These are phyloP conservation scores for Sphenodon punctatus DNA, from an alignment of 2,797 vertebrate genomes.

Conservation along the genomic window DNA sequence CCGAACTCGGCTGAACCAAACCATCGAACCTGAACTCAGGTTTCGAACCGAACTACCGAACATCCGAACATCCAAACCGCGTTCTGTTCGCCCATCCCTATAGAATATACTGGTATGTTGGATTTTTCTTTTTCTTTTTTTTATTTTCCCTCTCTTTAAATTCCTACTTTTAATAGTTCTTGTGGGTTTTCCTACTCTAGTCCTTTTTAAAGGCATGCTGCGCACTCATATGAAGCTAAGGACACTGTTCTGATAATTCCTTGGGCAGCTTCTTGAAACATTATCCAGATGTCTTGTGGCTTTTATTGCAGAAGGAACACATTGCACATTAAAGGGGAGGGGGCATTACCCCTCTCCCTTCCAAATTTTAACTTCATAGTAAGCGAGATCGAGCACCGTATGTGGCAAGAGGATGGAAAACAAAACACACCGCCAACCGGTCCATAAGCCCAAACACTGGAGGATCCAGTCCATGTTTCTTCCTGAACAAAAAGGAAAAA, in stretches of 20 bases:
- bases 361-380: conserved; percentile 29
- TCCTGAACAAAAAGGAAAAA: background rate
- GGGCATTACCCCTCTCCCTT: rapidly evolving
- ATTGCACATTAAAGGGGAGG: background rate
- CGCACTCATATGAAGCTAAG: conserved; percentile 43
- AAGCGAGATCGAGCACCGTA: conserved; percentile 41
- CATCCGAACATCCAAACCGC: no score
- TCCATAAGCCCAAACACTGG: background rate
- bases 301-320: conserved; percentile 45
- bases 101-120: no score
- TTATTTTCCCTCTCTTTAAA: background rate
- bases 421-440: background rate
- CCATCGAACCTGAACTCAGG: no score
- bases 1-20: no score
- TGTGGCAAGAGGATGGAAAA: conserved; percentile 29
- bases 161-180: background rate
- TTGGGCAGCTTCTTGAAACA: conserved; percentile 48
- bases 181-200: background rate
- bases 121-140: background rate
- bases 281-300: conserved; percentile 65
- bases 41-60: no score
- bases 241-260: conserved; percentile 53
- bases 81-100: no score
- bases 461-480: conserved; percentile 9
- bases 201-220: conserved; percentile 47